Percentiles rank a stretch among this genome's conserved stretches.
These are phyloP conservation scores for Parazoanthus atlanticus DNA, from an alignment of 92 coral and sea anemone genomes.

Conservation along the genomic window DNA sequence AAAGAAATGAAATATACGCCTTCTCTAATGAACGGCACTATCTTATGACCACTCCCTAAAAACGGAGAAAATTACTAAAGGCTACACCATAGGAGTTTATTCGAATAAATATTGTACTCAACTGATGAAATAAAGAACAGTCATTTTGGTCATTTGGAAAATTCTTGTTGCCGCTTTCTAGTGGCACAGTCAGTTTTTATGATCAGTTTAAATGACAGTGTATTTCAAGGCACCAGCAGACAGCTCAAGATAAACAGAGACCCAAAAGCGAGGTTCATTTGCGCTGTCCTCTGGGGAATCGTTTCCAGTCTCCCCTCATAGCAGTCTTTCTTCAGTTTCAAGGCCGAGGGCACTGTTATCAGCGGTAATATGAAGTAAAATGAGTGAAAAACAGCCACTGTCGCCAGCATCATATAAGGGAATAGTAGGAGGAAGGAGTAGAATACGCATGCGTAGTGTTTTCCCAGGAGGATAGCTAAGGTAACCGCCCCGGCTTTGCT, in stretches of 20 bases:
- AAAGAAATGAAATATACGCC: too few species aligned
- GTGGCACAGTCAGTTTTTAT: too few species aligned
- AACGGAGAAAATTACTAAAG: too few species aligned
- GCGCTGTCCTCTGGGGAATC: constrained; percentile 77
- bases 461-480: constrained; percentile 73
- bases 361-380: constrained; percentile 59
- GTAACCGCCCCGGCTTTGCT: constrained; percentile 71
- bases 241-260: constrained; percentile 57
- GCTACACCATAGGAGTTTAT: too few species aligned
- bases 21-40: too few species aligned
- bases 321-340: constrained; percentile 58
- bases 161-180: too few species aligned
- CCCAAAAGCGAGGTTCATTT: constrained; percentile 71
- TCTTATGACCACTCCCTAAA: too few species aligned
- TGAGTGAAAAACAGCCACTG: constrained; percentile 53
- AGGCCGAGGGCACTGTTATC: constrained; percentile 67
- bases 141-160: too few species aligned
- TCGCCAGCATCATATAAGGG: constrained; percentile 57
- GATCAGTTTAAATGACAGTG: too few species aligned
- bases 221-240: not conserved
- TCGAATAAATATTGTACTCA: too few species aligned
- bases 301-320: constrained; percentile 60
- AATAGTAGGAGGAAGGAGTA: constrained; percentile 61
- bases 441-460: constrained; percentile 56
- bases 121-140: too few species aligned